Evolutionary conservation across 2,113 vertebrate species (phyloP), one percentile per base, ranked within the genome.

Genomic region (Stegastes partitus): DNA sequence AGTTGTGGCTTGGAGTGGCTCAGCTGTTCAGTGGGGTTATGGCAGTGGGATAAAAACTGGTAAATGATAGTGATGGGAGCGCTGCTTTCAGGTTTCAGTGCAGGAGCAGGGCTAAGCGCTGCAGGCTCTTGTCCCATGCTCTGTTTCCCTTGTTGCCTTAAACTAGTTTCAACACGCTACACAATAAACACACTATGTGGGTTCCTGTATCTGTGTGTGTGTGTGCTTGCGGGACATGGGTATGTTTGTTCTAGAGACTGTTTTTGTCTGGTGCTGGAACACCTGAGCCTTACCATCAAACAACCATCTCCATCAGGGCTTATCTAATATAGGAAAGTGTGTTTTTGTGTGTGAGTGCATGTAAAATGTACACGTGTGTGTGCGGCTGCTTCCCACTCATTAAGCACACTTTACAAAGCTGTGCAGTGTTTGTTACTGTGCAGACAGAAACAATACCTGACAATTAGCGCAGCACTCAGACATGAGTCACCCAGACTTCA

Each of bases 241-340:
- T 19, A 11, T 39, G 11, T 69, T 79, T 66, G 58, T 51, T 39
- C 22, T 26, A 3, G 3, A 47, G 64, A 34, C 31, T 34, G 31
- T 74, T 77, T 77, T 57, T 82, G 18, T 81, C 28, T 25, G 8
- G 47, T 11, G 19, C 31, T 59, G 39, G 58, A 67, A 68, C 80
- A 79, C 70, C 67, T 74, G 79, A 79, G 68, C 68, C 64, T 70
- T 42, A 16, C 14, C 63, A 47, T 58, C 44, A 54, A 73, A 74
- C 67, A 77, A 12, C 45, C 66, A n/a, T n/a, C 37, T 71, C 63
- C 53, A 55, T 47, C 56, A 37, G 53, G 23, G 22, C n/a, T 69
- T 42, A 42, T 53, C 37, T 45, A 65, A 57, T 51, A 19, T 7
- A 58, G 23, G 14, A 42, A 55, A 68, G 47, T 56, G 74, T 50